Evolutionary conservation across 2,113 vertebrate genomes (phyloP).

Genomic region (Tragelaphus strepsiceros): DNA sequence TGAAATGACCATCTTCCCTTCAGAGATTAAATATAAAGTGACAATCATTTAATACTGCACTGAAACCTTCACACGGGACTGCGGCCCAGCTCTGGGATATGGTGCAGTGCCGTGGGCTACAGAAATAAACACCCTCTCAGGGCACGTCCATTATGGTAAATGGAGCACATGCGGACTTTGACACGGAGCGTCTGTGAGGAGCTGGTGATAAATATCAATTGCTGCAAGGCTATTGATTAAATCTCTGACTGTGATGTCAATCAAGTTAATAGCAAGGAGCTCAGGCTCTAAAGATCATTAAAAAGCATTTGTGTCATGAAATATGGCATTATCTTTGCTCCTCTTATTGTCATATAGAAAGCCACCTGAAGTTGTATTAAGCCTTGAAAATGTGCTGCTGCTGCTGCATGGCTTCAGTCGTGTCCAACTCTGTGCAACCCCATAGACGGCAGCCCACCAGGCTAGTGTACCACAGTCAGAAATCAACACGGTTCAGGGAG

Average conservation of each 20-base stretch:
- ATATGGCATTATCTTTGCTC: background rate
- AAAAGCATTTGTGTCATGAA: background rate
- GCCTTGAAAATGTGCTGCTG: background rate
- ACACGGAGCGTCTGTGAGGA: background rate
- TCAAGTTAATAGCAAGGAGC: background rate
- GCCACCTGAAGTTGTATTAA: background rate
- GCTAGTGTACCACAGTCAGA: background rate
- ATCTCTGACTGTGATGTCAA: background rate
- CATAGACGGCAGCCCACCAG: background rate
- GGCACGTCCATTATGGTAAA: rapidly evolving
- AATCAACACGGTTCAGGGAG: background rate
- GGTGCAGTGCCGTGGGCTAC: background rate
- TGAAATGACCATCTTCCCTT: background rate
- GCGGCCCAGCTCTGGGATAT: rapidly evolving
- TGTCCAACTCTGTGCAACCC: background rate
- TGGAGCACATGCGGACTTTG: rapidly evolving
- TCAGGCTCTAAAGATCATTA: background rate
- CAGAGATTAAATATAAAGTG: background rate
- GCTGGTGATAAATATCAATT: background rate
- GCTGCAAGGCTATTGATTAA: background rate
- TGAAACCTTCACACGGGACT: background rate
- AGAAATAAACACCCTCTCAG: background rate
- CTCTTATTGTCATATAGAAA: background rate
- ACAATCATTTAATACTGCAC: background rate
- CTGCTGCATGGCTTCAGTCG: background rate